Percentiles rank a stretch among this genome's conserved stretches.
These are phyloP conservation scores for Selenia dentaria DNA, from an alignment of 2,888 invertebrate genomes.

Conservation along the genomic window DNA sequence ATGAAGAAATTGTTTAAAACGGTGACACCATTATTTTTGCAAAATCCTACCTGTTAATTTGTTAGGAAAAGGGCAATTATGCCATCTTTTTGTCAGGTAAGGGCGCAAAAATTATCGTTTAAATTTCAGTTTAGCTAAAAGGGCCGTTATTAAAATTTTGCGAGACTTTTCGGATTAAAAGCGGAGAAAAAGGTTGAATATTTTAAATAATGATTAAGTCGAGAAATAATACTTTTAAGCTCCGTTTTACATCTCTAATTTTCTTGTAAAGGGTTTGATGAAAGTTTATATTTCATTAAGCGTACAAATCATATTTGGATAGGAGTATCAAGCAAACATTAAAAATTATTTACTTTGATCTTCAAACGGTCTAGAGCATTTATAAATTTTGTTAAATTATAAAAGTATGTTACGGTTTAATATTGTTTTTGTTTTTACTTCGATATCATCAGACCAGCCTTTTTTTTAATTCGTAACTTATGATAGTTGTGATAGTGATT, in stretches of 20 bases:
- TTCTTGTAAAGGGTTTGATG: background rate
- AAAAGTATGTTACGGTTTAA: no score
- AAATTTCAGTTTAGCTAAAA: conserved; percentile 53
- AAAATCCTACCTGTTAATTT: conserved; percentile 45
- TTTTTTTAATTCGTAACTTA: no score
- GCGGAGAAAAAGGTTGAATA: conserved; percentile 57
- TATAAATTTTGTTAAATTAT: no score
- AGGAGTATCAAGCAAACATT: no score
- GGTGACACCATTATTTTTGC: conserved; percentile 22
- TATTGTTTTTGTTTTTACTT: no score
- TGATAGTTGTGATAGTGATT: no score
- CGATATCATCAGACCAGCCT: no score
- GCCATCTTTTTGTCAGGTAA: conserved; percentile 53
- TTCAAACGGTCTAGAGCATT: no score
- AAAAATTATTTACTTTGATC: no score
- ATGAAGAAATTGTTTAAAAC: conserved; percentile 22
- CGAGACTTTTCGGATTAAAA: conserved; percentile 56
- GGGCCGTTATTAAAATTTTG: conserved; percentile 58
- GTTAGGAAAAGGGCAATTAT: conserved; percentile 53
- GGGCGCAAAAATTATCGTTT: conserved; percentile 55
- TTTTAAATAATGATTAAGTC: conserved; percentile 47
- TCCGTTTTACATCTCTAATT: conserved; percentile 20
- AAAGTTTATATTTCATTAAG: no score
- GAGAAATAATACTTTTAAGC: conserved; percentile 20
- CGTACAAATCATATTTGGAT: no score